Evolutionary conservation across 2,797 vertebrate species (phyloP).

Genomic region (Iguana delicatissima): DNA sequence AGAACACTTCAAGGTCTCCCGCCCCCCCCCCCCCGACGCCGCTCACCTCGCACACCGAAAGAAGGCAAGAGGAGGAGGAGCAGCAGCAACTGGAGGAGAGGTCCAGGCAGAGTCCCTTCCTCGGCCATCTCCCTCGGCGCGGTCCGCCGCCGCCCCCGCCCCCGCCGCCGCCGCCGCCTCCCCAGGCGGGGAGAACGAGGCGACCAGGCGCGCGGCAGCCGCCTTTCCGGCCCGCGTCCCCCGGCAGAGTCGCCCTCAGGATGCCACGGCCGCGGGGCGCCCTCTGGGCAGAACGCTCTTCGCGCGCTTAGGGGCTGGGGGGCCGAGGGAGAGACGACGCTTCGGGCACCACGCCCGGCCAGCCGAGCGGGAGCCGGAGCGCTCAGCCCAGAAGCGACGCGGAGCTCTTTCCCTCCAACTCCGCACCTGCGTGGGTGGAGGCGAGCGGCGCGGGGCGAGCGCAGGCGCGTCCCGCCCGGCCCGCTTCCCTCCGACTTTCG

Average conservation of each 20-base stretch:
- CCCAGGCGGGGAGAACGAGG: no score
- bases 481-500: neutral
- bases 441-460: no score
- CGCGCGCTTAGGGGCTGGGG: neutral
- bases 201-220: neutral
- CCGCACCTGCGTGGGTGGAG: neutral
- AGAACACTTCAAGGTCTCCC: neutral
- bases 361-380: no score
- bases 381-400: neutral
- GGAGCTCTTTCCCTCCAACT: neutral
- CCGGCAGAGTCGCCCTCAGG: neutral
- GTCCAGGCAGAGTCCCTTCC: no score
- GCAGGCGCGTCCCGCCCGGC: no score
- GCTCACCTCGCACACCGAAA: neutral
- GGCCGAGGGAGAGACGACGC: neutral
- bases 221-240: neutral
- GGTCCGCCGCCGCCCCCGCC: no score
- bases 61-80: neutral
- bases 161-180: no score
- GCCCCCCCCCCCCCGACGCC: neutral
- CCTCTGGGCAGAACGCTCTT: neutral
- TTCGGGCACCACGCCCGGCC: no score
- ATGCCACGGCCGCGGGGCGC: accelerated
- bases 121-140: no score
- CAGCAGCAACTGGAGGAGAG: neutral